Percentiles rank a stretch among this genome's conserved stretches.
These are phyloP conservation scores for Meandrina meandrites DNA, from an alignment of 92 coral and sea anemone genomes.

Conservation along the genomic window DNA sequence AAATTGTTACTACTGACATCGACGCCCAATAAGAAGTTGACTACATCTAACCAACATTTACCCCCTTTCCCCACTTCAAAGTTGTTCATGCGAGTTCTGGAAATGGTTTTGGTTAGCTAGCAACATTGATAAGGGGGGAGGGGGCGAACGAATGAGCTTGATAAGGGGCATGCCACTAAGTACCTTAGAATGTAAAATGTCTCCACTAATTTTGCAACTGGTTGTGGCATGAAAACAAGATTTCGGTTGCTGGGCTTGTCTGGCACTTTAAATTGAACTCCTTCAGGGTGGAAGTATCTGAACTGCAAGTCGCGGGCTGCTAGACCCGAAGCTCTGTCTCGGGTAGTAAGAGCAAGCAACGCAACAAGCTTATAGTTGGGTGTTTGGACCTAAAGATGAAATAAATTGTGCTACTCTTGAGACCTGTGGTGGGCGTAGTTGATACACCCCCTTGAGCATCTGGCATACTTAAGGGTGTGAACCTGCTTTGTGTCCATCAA, in stretches of 20 bases:
- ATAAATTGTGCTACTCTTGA: constrained; percentile 39
- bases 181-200: too few species aligned
- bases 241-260: constrained; percentile 13
- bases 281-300: constrained; percentile 41
- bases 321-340: constrained; percentile 48
- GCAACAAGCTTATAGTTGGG: constrained; percentile 16
- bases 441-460: constrained; percentile 52
- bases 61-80: too few species aligned
- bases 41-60: too few species aligned
- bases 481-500: neutral
- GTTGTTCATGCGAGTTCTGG: too few species aligned
- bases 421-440: constrained; percentile 45
- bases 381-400: constrained; percentile 36
- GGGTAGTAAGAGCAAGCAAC: constrained; percentile 50
- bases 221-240: constrained; percentile 58
- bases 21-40: too few species aligned
- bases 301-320: constrained; percentile 46
- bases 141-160: too few species aligned
- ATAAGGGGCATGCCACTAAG: too few species aligned
- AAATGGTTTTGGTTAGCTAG: too few species aligned
- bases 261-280: constrained; percentile 40
- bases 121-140: too few species aligned
- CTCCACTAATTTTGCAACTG: too few species aligned
- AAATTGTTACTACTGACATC: too few species aligned
- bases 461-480: constrained; percentile 56